A percentile compares a stretch with the other conserved stretches of the same genome.
Conservation (phyloP, 2,888 invertebrate genomes). For the Aproaerema taeniolella region DNA sequence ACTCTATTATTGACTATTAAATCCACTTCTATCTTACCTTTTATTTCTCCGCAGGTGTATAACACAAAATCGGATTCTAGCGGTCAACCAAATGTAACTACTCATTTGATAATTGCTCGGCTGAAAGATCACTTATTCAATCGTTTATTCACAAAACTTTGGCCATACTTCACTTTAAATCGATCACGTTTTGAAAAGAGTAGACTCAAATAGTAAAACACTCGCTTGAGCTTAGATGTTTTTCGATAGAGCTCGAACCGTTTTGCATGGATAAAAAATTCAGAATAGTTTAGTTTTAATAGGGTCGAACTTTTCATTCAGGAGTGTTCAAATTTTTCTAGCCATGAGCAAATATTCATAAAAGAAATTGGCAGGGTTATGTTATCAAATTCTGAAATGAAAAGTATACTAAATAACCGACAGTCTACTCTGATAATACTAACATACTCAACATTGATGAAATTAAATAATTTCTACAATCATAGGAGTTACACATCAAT, state of each 20-base stretch:
- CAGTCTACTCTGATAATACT: constrained; percentile 40
- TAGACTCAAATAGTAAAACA: constrained; percentile 54
- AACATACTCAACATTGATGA: constrained; percentile 17
- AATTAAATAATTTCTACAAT: constrained; percentile 21
- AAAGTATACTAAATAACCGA: constrained; percentile 43
- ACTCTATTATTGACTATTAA: constrained; percentile 44
- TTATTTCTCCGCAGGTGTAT: constrained; percentile 77
- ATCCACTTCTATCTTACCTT: constrained; percentile 67
- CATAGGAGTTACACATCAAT: constrained; percentile 36
- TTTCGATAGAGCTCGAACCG: constrained; percentile 35
- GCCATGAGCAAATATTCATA: too few species aligned
- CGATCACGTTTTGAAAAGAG: constrained; percentile 57
- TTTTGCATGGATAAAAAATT: constrained; percentile 61
- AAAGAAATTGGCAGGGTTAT: constrained; percentile 45
- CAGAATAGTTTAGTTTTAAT: constrained; percentile 34
- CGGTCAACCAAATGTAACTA: constrained; percentile 78
- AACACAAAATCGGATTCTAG: constrained; percentile 77
- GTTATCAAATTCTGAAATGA: constrained; percentile 50
- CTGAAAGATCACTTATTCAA: constrained; percentile 69
- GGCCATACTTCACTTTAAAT: constrained; percentile 63
- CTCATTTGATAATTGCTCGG: constrained; percentile 65
- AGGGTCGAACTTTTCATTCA: constrained; percentile 57
- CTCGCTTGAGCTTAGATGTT: constrained; percentile 59
- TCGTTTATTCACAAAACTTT: constrained; percentile 61
- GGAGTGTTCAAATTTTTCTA: constrained; percentile 34